Percentiles rank a stretch among this genome's conserved stretches.
phyloP scores from a whole-genome alignment of 2,113 vertebrate genomes.

The Cochlearius cochlearius region DNA sequence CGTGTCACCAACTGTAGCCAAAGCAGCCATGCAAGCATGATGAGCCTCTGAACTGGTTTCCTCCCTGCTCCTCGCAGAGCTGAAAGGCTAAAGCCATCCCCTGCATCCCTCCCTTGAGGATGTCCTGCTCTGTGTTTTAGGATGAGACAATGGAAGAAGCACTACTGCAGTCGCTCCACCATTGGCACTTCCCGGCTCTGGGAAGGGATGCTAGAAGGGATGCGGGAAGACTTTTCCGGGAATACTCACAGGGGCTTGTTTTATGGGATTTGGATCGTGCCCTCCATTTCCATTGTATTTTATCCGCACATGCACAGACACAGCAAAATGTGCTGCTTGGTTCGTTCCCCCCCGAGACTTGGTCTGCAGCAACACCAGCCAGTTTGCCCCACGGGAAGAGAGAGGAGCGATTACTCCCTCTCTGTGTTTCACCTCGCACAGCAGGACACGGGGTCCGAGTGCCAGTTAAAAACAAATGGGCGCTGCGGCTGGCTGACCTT shows the following conservation, averaged over 20 bases:
- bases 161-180: fast-evolving
- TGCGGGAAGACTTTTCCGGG: not conserved
- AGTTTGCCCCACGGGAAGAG: not conserved
- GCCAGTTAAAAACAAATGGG: not conserved
- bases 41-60: not conserved
- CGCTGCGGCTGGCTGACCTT: fast-evolving
- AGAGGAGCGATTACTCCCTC: not conserved
- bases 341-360: not conserved
- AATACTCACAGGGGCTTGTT: not conserved
- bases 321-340: not conserved
- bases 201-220: not conserved
- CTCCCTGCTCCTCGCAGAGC: fast-evolving
- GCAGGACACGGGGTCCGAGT: not conserved
- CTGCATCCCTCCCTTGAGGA: not conserved
- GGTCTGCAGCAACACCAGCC: not conserved
- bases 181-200: not conserved
- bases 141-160: not conserved
- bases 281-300: fast-evolving
- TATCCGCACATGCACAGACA: not conserved
- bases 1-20: not conserved
- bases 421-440: not conserved
- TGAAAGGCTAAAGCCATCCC: not conserved
- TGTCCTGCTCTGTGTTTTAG: not conserved
- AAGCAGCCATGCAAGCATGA: fast-evolving
- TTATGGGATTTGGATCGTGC: not conserved